phyloP scores from a whole-genome alignment of 2,113 vertebrate genomes.

The Chinchilla lanigera region DNA sequence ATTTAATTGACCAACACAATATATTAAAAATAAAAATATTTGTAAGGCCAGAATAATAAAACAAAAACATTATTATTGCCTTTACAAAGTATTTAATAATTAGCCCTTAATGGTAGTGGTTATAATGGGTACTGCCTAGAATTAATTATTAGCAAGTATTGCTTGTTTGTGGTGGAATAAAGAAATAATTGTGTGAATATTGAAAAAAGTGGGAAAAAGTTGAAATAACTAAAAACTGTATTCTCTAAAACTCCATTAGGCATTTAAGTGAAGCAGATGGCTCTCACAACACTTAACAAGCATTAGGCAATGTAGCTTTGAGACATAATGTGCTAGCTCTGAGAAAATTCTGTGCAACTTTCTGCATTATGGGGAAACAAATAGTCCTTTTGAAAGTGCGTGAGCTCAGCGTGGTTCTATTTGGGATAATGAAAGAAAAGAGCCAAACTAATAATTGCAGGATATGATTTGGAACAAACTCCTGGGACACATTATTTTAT shows the following conservation, averaged over 20 bases:
- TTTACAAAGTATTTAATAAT: slow-evolving; percentile 18
- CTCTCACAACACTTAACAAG: neutral
- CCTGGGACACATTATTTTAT: slow-evolving; percentile 44
- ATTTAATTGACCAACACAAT: slow-evolving; percentile 10
- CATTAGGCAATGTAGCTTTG: neutral
- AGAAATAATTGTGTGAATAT: slow-evolving; percentile 17
- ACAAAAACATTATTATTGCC: neutral
- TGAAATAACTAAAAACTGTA: slow-evolving; percentile 12
- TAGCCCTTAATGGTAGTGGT: neutral
- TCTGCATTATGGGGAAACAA: slow-evolving; percentile 51
- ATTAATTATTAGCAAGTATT: slow-evolving; percentile 12
- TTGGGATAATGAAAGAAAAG: slow-evolving; percentile 68
- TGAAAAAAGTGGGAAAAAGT: neutral
- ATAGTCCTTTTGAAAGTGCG: slow-evolving; percentile 51
- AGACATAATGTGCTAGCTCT: neutral
- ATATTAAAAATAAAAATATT: neutral
- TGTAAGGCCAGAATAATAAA: neutral
- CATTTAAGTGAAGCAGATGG: neutral
- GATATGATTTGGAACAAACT: slow-evolving; percentile 66
- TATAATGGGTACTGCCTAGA: neutral
- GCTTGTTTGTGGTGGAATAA: slow-evolving; percentile 18
- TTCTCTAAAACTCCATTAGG: slow-evolving; percentile 31
- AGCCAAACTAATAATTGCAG: slow-evolving; percentile 65
- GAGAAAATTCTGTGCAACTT: neutral
- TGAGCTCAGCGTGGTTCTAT: slow-evolving; percentile 39